Conservation (phyloP, 2,888 invertebrate species). For the Polylopha cassiicola region DNA sequence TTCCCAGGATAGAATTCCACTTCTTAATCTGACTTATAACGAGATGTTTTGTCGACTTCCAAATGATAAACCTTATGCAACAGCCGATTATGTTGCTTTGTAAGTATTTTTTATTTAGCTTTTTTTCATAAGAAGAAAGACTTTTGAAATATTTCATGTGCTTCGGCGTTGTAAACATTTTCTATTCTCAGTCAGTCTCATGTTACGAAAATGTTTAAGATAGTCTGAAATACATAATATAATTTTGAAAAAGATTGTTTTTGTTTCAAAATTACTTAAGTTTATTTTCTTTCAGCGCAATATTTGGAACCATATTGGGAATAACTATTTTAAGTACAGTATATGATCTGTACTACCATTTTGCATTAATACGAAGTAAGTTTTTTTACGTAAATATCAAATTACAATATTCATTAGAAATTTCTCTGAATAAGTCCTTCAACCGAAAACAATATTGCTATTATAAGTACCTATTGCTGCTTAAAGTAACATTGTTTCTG, state of each 20-base stretch:
- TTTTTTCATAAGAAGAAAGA: too few relatives aligned
- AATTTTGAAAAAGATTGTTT: too few relatives aligned
- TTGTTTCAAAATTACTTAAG: too few relatives aligned
- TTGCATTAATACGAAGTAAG: conserved; percentile 39
- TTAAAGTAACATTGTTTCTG: too few relatives aligned
- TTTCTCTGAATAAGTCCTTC: not conserved
- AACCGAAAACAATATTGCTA: too few relatives aligned
- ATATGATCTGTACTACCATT: conserved; percentile 41
- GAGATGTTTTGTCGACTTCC: conserved; percentile 51
- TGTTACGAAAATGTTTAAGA: too few relatives aligned
- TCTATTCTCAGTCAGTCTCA: too few relatives aligned
- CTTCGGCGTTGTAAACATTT: too few relatives aligned
- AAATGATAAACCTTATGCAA: conserved; percentile 44
- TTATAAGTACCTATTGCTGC: too few relatives aligned
- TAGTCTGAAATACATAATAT: too few relatives aligned
- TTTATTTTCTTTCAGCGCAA: conserved; percentile 39
- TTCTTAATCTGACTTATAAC: conserved; percentile 35
- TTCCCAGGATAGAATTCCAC: conserved; percentile 28
- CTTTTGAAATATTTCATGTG: too few relatives aligned
- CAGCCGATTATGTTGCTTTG: conserved; percentile 51
- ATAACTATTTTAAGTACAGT: conserved; percentile 38
- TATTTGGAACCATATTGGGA: conserved; percentile 41
- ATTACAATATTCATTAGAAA: not conserved
- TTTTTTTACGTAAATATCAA: conserved; percentile 7
- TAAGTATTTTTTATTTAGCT: conserved; percentile 31